Evolutionary conservation across 2,797 vertebrate species (phyloP).

Genomic region (Sebastes hubbsi): DNA sequence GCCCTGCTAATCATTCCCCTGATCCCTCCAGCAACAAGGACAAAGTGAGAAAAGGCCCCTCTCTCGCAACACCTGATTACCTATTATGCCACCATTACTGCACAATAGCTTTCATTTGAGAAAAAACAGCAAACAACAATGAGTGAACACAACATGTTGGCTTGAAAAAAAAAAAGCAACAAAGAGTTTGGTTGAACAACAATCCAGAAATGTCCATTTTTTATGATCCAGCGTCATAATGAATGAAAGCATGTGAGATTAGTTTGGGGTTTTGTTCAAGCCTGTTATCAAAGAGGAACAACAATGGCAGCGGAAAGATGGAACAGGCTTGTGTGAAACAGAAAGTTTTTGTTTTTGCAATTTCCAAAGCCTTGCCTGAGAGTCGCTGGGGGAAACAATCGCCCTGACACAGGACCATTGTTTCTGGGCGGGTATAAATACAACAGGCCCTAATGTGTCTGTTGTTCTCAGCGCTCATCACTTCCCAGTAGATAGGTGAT

Average conservation of each 20-base stretch:
- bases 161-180: slow-evolving; percentile 26
- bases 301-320: slow-evolving; percentile 60
- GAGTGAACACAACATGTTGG: slow-evolving; percentile 9
- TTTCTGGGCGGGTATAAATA: slow-evolving; percentile 61
- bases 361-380: slow-evolving; percentile 62
- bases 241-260: slow-evolving; percentile 72
- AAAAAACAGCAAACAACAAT: slow-evolving; percentile 44
- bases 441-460: slow-evolving; percentile 66
- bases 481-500: slow-evolving; percentile 80
- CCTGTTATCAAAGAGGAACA: slow-evolving; percentile 67
- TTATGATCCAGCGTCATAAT: slow-evolving; percentile 65
- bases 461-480: slow-evolving; percentile 64
- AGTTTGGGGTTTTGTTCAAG: slow-evolving; percentile 60
- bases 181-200: slow-evolving; percentile 46
- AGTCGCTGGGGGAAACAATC: slow-evolving; percentile 63
- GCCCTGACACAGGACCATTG: slow-evolving; percentile 71
- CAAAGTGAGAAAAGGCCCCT: slow-evolving; percentile 41
- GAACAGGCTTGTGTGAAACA: slow-evolving; percentile 58
- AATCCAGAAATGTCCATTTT: slow-evolving; percentile 50
- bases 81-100: slow-evolving; percentile 27
- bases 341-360: slow-evolving; percentile 68
- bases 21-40: slow-evolving; percentile 50
- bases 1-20: slow-evolving; percentile 48
- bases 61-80: slow-evolving; percentile 56
- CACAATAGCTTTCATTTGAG: slow-evolving; percentile 35